Conservation (phyloP, 2,113 vertebrate species). For the Vanacampus margaritifer region DNA sequence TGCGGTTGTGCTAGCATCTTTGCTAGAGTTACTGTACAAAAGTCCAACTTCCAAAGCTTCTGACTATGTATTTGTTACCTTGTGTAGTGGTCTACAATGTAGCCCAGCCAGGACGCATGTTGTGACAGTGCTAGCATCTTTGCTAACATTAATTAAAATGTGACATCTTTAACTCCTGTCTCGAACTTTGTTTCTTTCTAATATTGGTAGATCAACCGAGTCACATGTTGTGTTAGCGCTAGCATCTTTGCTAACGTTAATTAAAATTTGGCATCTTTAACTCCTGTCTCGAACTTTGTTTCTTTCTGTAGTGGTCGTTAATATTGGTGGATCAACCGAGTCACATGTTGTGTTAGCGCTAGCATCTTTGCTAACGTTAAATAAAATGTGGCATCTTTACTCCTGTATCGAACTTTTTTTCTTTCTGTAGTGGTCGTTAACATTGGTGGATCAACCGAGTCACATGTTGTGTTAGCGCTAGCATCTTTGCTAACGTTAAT, state of each 20-base stretch:
- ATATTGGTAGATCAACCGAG: background rate
- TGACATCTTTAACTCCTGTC: background rate
- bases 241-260: background rate
- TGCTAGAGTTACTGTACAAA: background rate
- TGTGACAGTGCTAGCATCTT: background rate
- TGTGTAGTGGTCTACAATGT: background rate
- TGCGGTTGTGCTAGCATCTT: background rate
- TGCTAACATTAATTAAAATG: background rate
- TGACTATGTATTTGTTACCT: background rate
- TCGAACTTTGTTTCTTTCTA: no score
- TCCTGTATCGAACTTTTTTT: no score
- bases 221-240: background rate
- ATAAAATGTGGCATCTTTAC: background rate
- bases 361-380: background rate
- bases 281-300: no score
- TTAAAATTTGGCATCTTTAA: background rate
- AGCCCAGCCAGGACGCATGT: background rate
- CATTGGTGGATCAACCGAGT: background rate
- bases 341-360: background rate
- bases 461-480: background rate
- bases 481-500: background rate
- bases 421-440: no score
- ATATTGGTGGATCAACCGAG: background rate
- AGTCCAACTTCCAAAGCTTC: background rate
- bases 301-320: no score